Conservation (phyloP, 2,113 vertebrate species). For the Tetrax tetrax region DNA sequence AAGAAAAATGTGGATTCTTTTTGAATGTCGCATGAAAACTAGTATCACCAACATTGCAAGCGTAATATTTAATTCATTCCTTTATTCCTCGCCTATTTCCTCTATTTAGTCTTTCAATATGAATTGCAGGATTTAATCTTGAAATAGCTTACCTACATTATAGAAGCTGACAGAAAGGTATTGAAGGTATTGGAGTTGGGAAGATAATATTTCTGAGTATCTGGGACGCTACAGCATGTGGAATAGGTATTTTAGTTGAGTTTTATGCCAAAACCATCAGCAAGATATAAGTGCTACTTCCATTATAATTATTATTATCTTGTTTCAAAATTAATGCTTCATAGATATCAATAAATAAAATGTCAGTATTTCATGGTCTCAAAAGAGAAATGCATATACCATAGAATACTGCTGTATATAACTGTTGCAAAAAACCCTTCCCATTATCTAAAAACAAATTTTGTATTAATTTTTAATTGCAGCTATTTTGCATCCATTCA, state of each 20-base stretch:
- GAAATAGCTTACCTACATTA: not conserved
- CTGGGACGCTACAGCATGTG: not conserved
- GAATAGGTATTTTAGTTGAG: not conserved
- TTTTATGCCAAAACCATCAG: not conserved
- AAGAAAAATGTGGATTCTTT: not conserved
- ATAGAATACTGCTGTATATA: not conserved
- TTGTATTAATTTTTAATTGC: not conserved
- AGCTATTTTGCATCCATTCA: not conserved
- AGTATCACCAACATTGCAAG: not conserved
- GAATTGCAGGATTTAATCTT: not conserved
- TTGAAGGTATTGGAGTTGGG: not conserved
- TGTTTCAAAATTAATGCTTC: not conserved
- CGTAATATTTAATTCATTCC: not conserved
- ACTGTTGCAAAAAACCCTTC: not conserved
- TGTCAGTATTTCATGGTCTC: not conserved
- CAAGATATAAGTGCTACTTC: not conserved
- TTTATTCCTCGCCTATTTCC: not conserved
- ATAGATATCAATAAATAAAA: not conserved
- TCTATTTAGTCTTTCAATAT: not conserved
- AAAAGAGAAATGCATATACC: not conserved
- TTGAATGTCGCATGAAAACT: not conserved
- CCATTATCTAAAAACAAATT: not conserved
- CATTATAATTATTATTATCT: not conserved
- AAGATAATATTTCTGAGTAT: not conserved
- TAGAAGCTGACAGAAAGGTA: not conserved